phyloP scores from a whole-genome alignment of 92 coral and sea anemone genomes.

The Pocillopora grandis region DNA sequence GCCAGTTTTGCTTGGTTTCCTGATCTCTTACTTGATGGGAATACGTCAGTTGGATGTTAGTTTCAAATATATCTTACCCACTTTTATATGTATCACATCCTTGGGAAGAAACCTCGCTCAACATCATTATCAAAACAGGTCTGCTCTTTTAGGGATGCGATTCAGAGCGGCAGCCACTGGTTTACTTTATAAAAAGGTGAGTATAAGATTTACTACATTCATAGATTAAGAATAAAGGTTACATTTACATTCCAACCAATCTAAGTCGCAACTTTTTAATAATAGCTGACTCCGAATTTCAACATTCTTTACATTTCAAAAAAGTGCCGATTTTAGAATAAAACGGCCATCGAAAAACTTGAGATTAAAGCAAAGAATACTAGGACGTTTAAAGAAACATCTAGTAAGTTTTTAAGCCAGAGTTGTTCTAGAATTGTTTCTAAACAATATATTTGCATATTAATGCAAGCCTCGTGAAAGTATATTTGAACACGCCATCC shows the following conservation, averaged over 20 bases:
- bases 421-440: background rate
- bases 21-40: conserved; percentile 89
- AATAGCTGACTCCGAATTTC: no score
- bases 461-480: background rate
- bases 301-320: no score
- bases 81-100: conserved; percentile 84
- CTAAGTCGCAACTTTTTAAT: no score
- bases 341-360: background rate
- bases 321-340: background rate
- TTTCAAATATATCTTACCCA: conserved; percentile 78
- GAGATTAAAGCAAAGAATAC: background rate
- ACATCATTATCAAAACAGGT: conserved; percentile 88
- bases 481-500: background rate
- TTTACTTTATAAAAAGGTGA: conserved; percentile 79
- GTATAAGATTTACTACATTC: background rate
- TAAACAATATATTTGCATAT: background rate
- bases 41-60: conserved; percentile 65
- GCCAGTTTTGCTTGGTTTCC: conserved; percentile 80
- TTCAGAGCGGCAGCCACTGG: conserved; percentile 90
- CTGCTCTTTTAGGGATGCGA: conserved; percentile 83
- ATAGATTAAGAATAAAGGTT: background rate
- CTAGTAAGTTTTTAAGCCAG: background rate
- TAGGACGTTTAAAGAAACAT: background rate
- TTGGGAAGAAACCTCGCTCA: conserved; percentile 82
- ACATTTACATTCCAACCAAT: no score